Evolutionary conservation across 2,797 vertebrate species (phyloP).

Genomic region (Pangasius macronema): DNA sequence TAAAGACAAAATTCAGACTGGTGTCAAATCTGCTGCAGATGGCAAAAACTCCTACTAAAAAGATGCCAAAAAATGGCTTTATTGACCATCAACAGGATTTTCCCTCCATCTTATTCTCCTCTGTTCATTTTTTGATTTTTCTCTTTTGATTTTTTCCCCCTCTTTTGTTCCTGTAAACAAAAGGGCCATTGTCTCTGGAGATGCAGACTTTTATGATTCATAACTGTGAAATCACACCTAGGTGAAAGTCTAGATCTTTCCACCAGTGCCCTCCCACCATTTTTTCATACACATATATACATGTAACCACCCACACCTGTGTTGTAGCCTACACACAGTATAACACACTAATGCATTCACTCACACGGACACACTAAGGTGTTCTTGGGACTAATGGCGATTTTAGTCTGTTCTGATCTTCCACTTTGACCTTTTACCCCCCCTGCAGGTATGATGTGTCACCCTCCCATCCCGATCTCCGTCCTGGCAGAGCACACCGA

Average conservation of each 20-base stretch:
- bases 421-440: slow-evolving; percentile 42
- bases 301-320: not conserved
- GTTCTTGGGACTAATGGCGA: not conserved
- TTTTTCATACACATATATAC: slow-evolving; percentile 8
- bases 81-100: slow-evolving; percentile 20
- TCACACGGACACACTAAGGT: not conserved
- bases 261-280: slow-evolving; percentile 31
- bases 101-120: not conserved
- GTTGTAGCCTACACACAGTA: slow-evolving; percentile 3
- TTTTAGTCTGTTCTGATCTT: slow-evolving; percentile 25
- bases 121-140: too few species aligned
- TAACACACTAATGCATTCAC: not conserved
- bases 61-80: slow-evolving; percentile 6
- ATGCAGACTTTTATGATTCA: slow-evolving; percentile 71
- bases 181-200: slow-evolving; percentile 66
- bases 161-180: slow-evolving; percentile 47
- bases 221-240: slow-evolving; percentile 62
- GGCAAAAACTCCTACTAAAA: not conserved
- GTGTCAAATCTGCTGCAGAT: slow-evolving; percentile 32
- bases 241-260: slow-evolving; percentile 53
- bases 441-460: slow-evolving; percentile 92
- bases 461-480: slow-evolving; percentile 90
- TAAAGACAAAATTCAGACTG: slow-evolving; percentile 36
- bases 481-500: slow-evolving; percentile 97
- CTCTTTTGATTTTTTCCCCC: too few species aligned